Evolutionary conservation across 2,797 vertebrate genomes (phyloP).

Genomic region (Propithecus deckenii): DNA sequence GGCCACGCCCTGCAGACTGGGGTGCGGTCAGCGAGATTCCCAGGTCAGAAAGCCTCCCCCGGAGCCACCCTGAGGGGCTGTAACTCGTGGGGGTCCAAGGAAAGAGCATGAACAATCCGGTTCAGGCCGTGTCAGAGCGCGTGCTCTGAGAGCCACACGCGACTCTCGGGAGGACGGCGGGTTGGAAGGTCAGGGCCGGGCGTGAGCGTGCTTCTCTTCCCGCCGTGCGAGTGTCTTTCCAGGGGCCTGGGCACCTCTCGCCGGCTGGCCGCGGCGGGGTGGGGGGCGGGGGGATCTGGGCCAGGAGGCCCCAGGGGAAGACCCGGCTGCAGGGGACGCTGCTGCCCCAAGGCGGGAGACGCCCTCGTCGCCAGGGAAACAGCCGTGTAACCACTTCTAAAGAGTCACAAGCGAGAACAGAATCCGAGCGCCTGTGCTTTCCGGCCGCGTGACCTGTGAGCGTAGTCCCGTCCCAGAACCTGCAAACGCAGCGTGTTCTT

Average conservation of each 20-base stretch:
- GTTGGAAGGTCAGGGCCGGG: neutral
- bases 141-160: neutral
- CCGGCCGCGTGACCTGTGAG: neutral
- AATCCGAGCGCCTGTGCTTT: neutral
- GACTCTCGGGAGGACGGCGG: neutral
- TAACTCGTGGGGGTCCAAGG: too few species aligned
- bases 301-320: neutral
- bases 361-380: neutral
- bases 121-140: neutral
- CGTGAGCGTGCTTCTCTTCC: neutral
- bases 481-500: neutral
- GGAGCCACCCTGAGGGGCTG: neutral
- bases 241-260: neutral
- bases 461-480: neutral
- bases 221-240: too few species aligned
- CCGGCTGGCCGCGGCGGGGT: too few species aligned
- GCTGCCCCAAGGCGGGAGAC: neutral
- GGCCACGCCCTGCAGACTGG: accelerated
- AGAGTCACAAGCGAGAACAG: neutral
- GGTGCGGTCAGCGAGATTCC: neutral
- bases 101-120: neutral
- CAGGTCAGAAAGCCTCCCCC: neutral
- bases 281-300: neutral
- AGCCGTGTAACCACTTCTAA: neutral
- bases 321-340: neutral